A percentile compares a stretch with the other conserved stretches of the same genome.
Conservation (phyloP, 2,113 vertebrate species). For the Paralichthys olivaceus region DNA sequence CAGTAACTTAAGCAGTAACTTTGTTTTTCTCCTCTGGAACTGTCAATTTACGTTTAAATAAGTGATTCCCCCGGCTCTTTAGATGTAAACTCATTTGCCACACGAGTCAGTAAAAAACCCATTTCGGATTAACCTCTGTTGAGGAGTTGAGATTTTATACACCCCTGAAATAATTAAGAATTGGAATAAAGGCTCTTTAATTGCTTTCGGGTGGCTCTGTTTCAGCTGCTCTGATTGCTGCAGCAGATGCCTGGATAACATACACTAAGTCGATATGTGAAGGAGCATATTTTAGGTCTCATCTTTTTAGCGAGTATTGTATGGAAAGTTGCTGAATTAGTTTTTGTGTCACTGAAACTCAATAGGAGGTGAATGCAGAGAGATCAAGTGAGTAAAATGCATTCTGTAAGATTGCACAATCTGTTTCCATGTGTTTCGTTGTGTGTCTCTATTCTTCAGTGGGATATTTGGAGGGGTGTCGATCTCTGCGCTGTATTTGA, state of each 20-base stretch:
- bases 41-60: background rate
- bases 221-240: slow-evolving; percentile 19
- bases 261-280: background rate
- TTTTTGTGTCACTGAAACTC: slow-evolving; percentile 41
- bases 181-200: slow-evolving; percentile 55
- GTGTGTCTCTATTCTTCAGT: slow-evolving; percentile 22
- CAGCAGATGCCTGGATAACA: background rate
- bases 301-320: background rate
- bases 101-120: slow-evolving; percentile 49
- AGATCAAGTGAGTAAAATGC: slow-evolving; percentile 3
- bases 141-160: slow-evolving; percentile 56
- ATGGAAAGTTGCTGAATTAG: slow-evolving; percentile 39
- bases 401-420: background rate
- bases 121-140: slow-evolving; percentile 47
- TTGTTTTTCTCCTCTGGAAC: background rate
- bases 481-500: too few relatives aligned
- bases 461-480: too few relatives aligned
- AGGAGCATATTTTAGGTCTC: background rate
- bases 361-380: slow-evolving; percentile 19
- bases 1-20: background rate
- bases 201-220: slow-evolving; percentile 43
- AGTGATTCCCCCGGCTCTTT: slow-evolving; percentile 11
- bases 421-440: slow-evolving; percentile 15
- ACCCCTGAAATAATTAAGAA: slow-evolving; percentile 60
- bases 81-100: slow-evolving; percentile 42